A percentile compares a stretch with the other conserved stretches of the same genome.
These are phyloP conservation scores for Remorina albescens DNA, from an alignment of 2,797 vertebrate genomes.

Conservation along the genomic window DNA sequence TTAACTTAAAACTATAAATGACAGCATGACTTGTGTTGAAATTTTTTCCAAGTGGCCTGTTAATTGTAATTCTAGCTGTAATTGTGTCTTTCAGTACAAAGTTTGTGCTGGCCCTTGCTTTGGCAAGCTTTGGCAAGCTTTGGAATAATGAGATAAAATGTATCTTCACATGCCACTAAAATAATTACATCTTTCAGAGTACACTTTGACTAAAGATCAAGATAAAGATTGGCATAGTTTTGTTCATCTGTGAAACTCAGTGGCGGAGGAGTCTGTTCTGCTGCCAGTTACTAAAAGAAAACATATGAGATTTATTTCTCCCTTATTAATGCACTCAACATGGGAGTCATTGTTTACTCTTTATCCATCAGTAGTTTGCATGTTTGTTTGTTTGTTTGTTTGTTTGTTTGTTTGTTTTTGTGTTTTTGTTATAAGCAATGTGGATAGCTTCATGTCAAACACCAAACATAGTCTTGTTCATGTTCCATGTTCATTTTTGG, in stretches of 20 bases:
- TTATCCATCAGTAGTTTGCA: background rate
- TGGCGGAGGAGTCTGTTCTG: background rate
- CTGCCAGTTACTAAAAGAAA: background rate
- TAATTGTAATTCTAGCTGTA: no score
- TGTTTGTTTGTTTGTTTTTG: no score
- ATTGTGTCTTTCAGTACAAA: background rate
- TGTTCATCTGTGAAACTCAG: background rate
- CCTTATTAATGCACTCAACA: background rate
- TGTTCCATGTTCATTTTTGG: no score
- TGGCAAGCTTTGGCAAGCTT: background rate
- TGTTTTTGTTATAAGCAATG: background rate
- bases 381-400: no score
- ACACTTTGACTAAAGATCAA: background rate
- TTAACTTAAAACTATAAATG: background rate
- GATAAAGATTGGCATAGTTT: no score
- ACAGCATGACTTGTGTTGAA: no score
- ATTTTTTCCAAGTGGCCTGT: background rate
- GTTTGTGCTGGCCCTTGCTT: background rate
- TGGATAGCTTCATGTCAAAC: background rate
- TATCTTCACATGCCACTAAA: background rate
- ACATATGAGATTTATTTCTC: background rate
- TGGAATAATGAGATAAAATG: background rate
- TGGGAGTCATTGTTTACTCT: background rate
- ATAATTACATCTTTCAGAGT: background rate
- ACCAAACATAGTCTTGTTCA: background rate